phyloP scores from a whole-genome alignment of 2,888 invertebrate genomes.

The Eristalis arbustorum region DNA sequence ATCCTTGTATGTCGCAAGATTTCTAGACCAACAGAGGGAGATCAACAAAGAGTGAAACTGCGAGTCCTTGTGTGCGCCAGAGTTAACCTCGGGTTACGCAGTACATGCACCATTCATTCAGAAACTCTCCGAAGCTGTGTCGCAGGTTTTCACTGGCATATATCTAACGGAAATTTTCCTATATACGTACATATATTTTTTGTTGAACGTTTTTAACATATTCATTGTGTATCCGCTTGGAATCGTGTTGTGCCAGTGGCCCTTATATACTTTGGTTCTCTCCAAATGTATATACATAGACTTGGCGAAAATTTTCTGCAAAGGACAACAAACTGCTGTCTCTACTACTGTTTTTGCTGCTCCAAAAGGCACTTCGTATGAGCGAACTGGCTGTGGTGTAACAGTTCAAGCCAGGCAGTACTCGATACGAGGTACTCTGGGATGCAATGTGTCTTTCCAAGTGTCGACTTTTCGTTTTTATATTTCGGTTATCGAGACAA shows the following conservation, averaged over 20 bases:
- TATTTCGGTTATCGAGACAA: conserved; percentile 61
- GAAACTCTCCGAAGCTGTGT: conserved; percentile 60
- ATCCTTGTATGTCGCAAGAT: conserved; percentile 12
- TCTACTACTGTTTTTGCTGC: background rate
- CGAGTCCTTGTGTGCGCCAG: conserved; percentile 58
- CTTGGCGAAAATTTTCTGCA: conserved; percentile 66
- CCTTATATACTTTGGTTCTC: conserved; percentile 27
- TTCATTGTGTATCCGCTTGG: conserved; percentile 57
- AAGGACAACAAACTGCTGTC: conserved; percentile 67
- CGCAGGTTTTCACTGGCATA: conserved; percentile 53
- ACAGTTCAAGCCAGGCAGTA: conserved; percentile 52
- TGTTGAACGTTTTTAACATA: conserved; percentile 34
- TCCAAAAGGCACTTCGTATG: conserved; percentile 52
- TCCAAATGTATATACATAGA: conserved; percentile 31
- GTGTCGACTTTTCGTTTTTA: conserved; percentile 43
- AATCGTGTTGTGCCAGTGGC: conserved; percentile 28
- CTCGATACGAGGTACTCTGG: conserved; percentile 47
- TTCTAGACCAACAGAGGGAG: background rate
- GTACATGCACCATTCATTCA: conserved; percentile 66
- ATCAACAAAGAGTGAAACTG: background rate
- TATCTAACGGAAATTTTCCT: background rate
- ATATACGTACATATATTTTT: background rate
- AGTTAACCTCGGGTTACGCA: conserved; percentile 56
- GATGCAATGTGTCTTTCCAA: conserved; percentile 59
- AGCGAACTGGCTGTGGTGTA: conserved; percentile 43